Conservation (phyloP, 2,113 vertebrate genomes). For the Cynopterus brachyotis region DNA sequence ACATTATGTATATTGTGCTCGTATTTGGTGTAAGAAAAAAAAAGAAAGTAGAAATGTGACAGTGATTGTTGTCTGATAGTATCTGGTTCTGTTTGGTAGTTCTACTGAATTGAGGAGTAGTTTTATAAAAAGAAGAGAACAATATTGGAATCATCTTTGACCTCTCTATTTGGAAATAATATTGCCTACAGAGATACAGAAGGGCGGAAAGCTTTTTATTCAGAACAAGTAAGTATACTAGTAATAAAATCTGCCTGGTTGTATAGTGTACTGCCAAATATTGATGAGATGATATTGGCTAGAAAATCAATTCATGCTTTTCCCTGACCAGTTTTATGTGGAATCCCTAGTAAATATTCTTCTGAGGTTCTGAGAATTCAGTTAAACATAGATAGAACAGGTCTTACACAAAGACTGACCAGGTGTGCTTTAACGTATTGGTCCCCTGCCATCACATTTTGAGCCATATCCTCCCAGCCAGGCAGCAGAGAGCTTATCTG, state of each 20-base stretch:
- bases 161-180: conserved; percentile 30
- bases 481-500: not conserved
- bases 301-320: not conserved
- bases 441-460: not conserved
- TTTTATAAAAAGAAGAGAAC: not conserved
- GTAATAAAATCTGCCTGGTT: not conserved
- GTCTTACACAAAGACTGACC: not conserved
- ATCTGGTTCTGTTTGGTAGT: not conserved
- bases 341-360: not conserved
- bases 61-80: not conserved
- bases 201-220: not conserved
- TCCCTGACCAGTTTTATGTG: not conserved
- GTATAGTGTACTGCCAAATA: not conserved
- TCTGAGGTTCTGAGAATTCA: not conserved
- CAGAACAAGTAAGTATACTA: conserved; percentile 55
- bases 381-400: not conserved
- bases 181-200: not conserved
- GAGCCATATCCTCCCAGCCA: not conserved
- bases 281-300: not conserved
- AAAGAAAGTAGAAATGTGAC: not conserved
- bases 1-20: not conserved
- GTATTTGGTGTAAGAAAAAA: not conserved
- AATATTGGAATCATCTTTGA: not conserved
- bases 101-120: conserved; percentile 14
- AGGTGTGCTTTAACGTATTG: not conserved